Base-by-base conservation (phyloP, 2,113 vertebrate genomes). In the Ammodramus savannarum region DNA sequence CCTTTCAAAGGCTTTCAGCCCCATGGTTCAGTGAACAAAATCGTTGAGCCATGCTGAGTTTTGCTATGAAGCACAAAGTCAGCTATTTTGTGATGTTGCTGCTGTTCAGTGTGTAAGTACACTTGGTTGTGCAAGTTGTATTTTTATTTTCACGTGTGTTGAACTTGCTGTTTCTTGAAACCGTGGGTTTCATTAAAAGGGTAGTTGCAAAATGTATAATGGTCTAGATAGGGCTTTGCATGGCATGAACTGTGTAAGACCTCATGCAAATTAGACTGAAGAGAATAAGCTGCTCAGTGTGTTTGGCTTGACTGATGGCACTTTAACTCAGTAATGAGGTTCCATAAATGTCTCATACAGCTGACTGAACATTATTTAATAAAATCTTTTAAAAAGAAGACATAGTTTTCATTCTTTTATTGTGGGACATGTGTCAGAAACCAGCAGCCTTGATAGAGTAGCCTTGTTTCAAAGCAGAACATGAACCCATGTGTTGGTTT, bases 1-100 rank as follows among this genome's bases (percentile, higher is more conserved):
- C 89, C 4, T 5, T 77, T 90, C 15, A 63, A 59, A 77, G 84
- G 31, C 41, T 72, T 72, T 51, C n/a, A 80, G 76, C 46, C 16
- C 11, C 4, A 2, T 77, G 62, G 62, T 74, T 76, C 74, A 57
- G 58, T 85, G 74, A 89, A 58, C 78, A 62, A 23, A 87, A 36
- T 57, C 20, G 3, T 36, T 66, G 71, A 84, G 72, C 83, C 1
- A 0, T 69, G 17, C 13, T 0, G 20, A 16, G 59, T 77, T 94
- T 27, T 92, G 18, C 83, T 93, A 63, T 88, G 85, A 96, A 94
- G 88, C 88, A 90, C 90, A 83, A 95, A 93, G 67, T 67, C 38
- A 52, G 14, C 54, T 38, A 44, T 66, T 67, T 76, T 66, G 49
- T 93, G 51, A 7, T 83, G 48, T 73, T 1, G 54, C 85, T 94